Evolutionary conservation across 2,888 invertebrate genomes (phyloP), one percentile per base, ranked within the genome.

Genomic region (Abscondita cerata): DNA sequence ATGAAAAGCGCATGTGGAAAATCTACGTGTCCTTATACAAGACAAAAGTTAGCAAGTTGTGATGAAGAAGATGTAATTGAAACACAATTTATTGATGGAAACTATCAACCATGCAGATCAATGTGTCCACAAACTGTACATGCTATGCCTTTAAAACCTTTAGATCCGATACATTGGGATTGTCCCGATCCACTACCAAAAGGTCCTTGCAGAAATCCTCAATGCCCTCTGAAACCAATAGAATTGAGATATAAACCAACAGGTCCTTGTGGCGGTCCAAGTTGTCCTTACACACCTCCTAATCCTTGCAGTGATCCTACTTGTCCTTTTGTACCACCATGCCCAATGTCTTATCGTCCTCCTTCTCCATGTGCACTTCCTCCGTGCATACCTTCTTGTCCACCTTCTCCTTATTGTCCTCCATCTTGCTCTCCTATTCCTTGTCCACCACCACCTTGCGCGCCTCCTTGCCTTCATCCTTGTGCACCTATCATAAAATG

Each of bases 131-230:
- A 74, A 46, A 77, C 77, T 58, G 71, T 73, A 2, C 75, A 72
- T 56, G 73, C 73, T 6, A 70, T 70, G 1, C 59, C 79, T 2
- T 78, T 77, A 9, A 8, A 13, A 0, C 79, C 70, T 1, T 58
- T 80, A 2, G 77, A 78, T 1, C 80, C 80, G 2, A 80, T 80
- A 50, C 80, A 80, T 62, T 80, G 80, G 80, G 80, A 80, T 52
- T 80, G 80, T 67, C 80, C 80, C 0, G 80, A 80, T 57, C 80
- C 80, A 0, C 67, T 80, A 34, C 80, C 80, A 0, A 70, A 75
- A 66, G 80, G 77, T 1, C 67, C 71, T 3, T 80, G 80, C 58
- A 73, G 69, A 63, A 80, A 80, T 65, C 76, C 77, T 0, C 71
- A 78, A 47, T 80, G 80, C 67, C 80, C 80, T 1, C 52, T 70